Evolutionary conservation across 2,888 invertebrate genomes (phyloP).

Genomic region (Macrostomum cliftonense): DNA sequence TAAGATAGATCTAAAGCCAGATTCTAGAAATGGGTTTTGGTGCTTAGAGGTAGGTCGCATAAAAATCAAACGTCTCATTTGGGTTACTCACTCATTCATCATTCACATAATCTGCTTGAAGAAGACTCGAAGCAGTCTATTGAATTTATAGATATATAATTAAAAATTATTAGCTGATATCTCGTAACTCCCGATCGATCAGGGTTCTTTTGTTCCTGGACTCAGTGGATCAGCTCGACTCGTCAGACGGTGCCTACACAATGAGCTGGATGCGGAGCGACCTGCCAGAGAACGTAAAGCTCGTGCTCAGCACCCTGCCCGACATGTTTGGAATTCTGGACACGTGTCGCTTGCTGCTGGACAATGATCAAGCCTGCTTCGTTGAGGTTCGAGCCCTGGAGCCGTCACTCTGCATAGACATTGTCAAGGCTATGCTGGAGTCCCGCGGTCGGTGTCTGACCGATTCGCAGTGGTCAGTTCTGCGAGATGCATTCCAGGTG

Average conservation of each 20-base stretch:
- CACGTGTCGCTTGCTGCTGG: constrained; percentile 14
- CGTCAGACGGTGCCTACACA: constrained; percentile 15
- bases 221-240: constrained; percentile 19
- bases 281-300: constrained; percentile 15
- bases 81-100: too few relatives aligned
- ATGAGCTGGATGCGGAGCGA: constrained; percentile 17
- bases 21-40: too few relatives aligned
- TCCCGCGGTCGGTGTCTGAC: constrained; percentile 42
- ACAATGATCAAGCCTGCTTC: constrained; percentile 8
- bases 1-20: too few relatives aligned
- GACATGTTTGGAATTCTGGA: constrained; percentile 17
- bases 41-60: too few relatives aligned
- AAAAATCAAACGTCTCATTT: too few relatives aligned
- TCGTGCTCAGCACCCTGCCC: constrained; percentile 17
- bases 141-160: too few relatives aligned
- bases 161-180: too few relatives aligned
- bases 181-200: neutral
- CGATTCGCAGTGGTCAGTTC: constrained; percentile 79
- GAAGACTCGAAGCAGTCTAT: too few relatives aligned
- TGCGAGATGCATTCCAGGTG: constrained; percentile 72
- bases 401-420: constrained; percentile 17
- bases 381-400: constrained; percentile 16
- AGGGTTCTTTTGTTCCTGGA: constrained; percentile 19
- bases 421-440: constrained; percentile 18
- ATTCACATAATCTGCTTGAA: too few relatives aligned